Base-by-base conservation (phyloP, 2,113 vertebrate genomes). In the Garra rufa region DNA sequence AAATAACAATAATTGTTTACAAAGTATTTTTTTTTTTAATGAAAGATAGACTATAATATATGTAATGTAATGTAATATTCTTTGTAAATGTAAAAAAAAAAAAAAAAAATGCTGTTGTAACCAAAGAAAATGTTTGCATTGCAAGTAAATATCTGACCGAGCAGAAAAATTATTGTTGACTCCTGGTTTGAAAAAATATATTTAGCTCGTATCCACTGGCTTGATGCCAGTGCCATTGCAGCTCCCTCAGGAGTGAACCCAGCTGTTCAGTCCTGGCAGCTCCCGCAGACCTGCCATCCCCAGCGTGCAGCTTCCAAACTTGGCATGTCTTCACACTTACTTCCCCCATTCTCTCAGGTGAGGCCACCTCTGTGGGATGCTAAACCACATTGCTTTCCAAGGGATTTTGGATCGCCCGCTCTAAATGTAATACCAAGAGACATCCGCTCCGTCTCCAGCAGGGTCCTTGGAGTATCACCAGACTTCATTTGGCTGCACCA, bases 401-500 rank as follows among this genome's bases (percentile, higher is more conserved):
- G 76, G 57, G 6, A 76, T 34, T 76, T 30, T 50, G 6, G 57
- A 46, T 57, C 52, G 26, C 55, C 24, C 26, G 28, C 55, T 85
- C 44, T 38, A 15, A 83, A 85, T 48, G 26, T 67, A 83, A 63
- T 71, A 43, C 79, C 52, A 44, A 4, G 24, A 73, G 34, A 76
- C 28, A 69, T 41, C 26, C 21, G 38, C n/a, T 65, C 77, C 14
- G 14, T 59, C 52, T 71, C 80, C 67, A 52, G 55, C 41, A 69
- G 48, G 28, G 44, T 21, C 17, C 28, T 77, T 85, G 85, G 74
- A 79, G 71, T 80, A 76, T 79, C 9, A 71, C 85, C 83, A 61
- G 84, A 83, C 84, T 85, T 81, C 69, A 86, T 86, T 48, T 73
- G 38, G 46, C 59, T 19, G 79, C n/a, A 30, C 78, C 52, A 61